These are phyloP conservation scores for Phrynocephalus forsythii DNA, from an alignment of 2,797 vertebrate species.

Conservation along the genomic window DNA sequence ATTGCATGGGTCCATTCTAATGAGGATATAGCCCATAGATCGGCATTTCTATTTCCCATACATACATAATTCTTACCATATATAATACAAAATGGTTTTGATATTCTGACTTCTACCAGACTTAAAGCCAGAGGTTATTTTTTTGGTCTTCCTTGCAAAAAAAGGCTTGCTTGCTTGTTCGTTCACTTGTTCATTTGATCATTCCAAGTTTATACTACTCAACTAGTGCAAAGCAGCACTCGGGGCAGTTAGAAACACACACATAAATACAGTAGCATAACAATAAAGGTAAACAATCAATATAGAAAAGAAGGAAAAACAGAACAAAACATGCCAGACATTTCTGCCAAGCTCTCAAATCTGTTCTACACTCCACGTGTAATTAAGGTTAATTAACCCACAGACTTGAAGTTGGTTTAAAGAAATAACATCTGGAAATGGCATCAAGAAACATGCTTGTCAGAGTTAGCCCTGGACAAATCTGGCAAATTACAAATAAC, in stretches of 20 bases:
- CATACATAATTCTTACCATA: background rate
- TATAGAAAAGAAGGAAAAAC: background rate
- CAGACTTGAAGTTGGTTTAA: background rate
- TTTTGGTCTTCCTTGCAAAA: too few species aligned
- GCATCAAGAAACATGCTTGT: too few species aligned
- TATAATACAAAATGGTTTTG: background rate
- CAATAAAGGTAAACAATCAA: too few species aligned
- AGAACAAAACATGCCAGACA: background rate
- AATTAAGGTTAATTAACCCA: background rate
- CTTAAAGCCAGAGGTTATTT: background rate
- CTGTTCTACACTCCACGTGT: background rate
- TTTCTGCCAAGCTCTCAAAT: background rate
- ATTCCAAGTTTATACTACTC: too few species aligned
- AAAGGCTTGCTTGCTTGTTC: too few species aligned
- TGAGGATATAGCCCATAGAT: background rate
- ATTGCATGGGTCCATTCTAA: background rate
- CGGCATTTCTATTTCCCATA: background rate
- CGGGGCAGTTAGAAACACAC: too few species aligned
- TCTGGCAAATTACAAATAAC: too few species aligned
- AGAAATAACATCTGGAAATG: too few species aligned
- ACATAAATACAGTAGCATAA: too few species aligned
- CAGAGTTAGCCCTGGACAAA: too few species aligned
- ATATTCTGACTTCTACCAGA: background rate
- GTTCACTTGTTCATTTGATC: too few species aligned
- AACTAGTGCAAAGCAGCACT: too few species aligned